Evolutionary conservation across 1,140 invertebrate species (phyloP).

Genomic region (Copidosoma floridanum): DNA sequence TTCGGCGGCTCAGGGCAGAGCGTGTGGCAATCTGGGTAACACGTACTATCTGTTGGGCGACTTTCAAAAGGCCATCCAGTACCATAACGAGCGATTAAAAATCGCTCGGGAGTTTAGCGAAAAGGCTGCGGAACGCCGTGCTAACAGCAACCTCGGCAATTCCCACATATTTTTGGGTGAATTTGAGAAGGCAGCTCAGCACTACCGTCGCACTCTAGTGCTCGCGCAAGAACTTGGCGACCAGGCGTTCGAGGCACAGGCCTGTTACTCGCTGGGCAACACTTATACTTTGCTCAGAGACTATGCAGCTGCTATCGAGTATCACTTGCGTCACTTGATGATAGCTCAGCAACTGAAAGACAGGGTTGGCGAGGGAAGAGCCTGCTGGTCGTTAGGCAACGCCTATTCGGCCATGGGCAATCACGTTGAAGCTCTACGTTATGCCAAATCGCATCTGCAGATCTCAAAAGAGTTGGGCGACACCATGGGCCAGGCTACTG

Average conservation of each 20-base stretch:
- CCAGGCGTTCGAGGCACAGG: constrained; percentile 92
- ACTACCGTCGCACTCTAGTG: constrained; percentile 86
- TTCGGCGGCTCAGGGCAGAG: constrained; percentile 86
- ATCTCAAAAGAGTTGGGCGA: constrained; percentile 93
- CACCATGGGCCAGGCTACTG: constrained; percentile 85
- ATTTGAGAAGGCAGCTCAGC: constrained; percentile 91
- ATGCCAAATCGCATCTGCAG: constrained; percentile 84
- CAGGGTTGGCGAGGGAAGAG: constrained; percentile 82
- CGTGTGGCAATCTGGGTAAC: constrained; percentile 96
- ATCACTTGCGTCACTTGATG: constrained; percentile 86
- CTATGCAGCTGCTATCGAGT: constrained; percentile 88
- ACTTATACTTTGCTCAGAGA: constrained; percentile 94
- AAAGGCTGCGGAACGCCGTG: constrained; percentile 88
- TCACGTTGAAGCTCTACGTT: constrained; percentile 88
- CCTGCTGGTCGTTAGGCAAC: constrained; percentile 87
- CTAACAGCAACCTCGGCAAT: constrained; percentile 96
- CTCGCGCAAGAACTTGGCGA: constrained; percentile 86
- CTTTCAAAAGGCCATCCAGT: constrained; percentile 82
- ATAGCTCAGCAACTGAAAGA: constrained; percentile 91
- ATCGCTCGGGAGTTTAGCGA: constrained; percentile 94
- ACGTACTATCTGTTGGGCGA: constrained; percentile 94
- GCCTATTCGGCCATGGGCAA: constrained; percentile 90
- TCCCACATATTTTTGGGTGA: constrained; percentile 96
- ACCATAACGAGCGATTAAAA: constrained; percentile 87
- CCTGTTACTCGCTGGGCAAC: constrained; percentile 95